Percentiles rank a stretch among this genome's conserved stretches.
Conservation (phyloP, 2,113 vertebrate species). For the Epinephelus cyanopodus region DNA sequence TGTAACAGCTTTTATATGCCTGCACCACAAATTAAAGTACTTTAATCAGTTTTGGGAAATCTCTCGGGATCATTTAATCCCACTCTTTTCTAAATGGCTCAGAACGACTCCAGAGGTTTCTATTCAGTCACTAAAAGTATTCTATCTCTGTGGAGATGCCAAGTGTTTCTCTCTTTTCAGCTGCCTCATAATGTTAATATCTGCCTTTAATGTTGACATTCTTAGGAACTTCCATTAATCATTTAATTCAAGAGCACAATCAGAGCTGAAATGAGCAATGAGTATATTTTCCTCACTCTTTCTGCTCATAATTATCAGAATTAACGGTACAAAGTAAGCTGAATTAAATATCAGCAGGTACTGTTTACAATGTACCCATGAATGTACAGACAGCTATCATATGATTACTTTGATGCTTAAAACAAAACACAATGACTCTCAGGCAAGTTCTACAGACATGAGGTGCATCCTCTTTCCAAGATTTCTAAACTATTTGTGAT, state of each 20-base stretch:
- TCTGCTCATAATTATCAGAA: not conserved
- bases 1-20: not conserved
- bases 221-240: constrained; percentile 10
- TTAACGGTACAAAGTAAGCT: not conserved
- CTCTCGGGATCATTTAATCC: constrained; percentile 21
- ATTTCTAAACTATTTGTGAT: not conserved
- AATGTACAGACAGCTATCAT: not conserved
- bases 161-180: constrained; percentile 10
- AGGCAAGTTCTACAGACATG: not conserved
- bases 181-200: constrained; percentile 5
- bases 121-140: constrained; percentile 36
- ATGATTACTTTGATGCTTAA: not conserved
- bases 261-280: not conserved
- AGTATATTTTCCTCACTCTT: not conserved
- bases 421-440: not conserved
- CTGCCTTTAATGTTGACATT: constrained; percentile 23
- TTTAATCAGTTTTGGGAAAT: constrained; percentile 48
- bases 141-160: constrained; percentile 10
- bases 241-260: constrained; percentile 18
- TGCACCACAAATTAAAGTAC: constrained; percentile 5
- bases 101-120: constrained; percentile 16
- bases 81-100: constrained; percentile 27
- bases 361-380: not conserved
- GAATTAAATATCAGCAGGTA: not conserved
- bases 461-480: not conserved